Conservation (phyloP, 2,888 invertebrate genomes). For the Ariolimax columbianus region DNA sequence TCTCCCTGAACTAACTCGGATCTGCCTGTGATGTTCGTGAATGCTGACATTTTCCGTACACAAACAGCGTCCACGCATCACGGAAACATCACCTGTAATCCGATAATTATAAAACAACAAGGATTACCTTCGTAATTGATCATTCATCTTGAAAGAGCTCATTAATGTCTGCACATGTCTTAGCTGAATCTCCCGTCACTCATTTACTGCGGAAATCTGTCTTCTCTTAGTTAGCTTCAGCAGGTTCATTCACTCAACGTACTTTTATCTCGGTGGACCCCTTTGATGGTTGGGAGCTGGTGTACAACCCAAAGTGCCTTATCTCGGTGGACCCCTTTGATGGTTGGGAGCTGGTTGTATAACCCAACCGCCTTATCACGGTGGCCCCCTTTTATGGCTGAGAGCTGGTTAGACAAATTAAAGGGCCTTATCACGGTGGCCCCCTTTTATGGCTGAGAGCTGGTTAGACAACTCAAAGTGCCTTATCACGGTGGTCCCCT, state of each 20-base stretch:
- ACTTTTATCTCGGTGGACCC: background rate
- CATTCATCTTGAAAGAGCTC: conserved; percentile 3
- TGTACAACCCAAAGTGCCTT: background rate
- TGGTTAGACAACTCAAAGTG: too few relatives aligned
- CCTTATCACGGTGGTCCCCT: too few relatives aligned
- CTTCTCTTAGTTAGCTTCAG: background rate
- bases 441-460: too few relatives aligned
- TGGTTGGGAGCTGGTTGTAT: background rate
- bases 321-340: background rate
- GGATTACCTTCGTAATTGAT: background rate
- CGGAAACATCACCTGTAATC: background rate
- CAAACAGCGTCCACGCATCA: background rate
- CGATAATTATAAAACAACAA: background rate
- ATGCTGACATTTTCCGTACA: background rate
- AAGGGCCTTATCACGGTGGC: too few relatives aligned
- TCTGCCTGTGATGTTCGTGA: background rate
- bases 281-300: background rate
- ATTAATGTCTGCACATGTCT: background rate
- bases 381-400: too few relatives aligned
- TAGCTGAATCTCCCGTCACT: background rate
- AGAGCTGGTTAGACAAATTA: too few relatives aligned
- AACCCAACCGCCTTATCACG: too few relatives aligned
- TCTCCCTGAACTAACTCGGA: background rate
- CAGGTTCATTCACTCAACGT: background rate
- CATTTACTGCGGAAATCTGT: background rate